Conservation (phyloP, 2,797 vertebrate species). For the Hapalemur alaotrensis region DNA sequence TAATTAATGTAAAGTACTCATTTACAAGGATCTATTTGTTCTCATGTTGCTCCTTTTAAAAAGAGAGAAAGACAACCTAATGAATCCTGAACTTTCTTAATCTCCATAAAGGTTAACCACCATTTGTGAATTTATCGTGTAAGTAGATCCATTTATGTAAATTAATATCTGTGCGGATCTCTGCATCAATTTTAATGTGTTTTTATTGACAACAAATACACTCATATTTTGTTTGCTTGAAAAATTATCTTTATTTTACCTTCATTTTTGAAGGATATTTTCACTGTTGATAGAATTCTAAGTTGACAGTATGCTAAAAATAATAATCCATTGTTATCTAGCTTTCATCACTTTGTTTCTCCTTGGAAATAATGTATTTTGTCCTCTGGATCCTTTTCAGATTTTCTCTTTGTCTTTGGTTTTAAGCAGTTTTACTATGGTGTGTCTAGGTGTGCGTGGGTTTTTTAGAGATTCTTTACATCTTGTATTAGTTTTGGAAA, state of each 20-base stretch:
- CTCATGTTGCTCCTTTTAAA: not conserved
- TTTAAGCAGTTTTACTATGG: constrained; percentile 7
- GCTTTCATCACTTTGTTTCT: not conserved
- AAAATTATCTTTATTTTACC: not conserved
- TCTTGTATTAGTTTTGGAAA: not conserved
- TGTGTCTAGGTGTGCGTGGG: not conserved
- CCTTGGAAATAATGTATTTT: not conserved
- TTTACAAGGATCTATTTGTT: not conserved
- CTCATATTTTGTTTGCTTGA: not conserved
- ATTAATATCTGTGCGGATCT: not conserved
- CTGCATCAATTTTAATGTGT: not conserved
- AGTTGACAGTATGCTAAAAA: not conserved
- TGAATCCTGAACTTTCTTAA: not conserved
- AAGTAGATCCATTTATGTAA: not conserved
- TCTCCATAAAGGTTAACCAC: not conserved
- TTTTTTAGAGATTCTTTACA: not conserved
- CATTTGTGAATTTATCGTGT: constrained; percentile 28
- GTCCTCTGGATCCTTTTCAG: not conserved
- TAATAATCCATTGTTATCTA: not conserved
- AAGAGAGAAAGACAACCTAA: not conserved
- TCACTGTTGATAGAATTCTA: not conserved
- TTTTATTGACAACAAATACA: not conserved
- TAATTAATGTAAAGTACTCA: not conserved
- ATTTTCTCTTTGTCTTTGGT: constrained; percentile 33
- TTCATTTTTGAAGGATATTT: constrained; percentile 16